Percentiles rank a stretch among this genome's conserved stretches.
phyloP scores from a whole-genome alignment of 2,113 vertebrate species.

The Crocuta crocuta region DNA sequence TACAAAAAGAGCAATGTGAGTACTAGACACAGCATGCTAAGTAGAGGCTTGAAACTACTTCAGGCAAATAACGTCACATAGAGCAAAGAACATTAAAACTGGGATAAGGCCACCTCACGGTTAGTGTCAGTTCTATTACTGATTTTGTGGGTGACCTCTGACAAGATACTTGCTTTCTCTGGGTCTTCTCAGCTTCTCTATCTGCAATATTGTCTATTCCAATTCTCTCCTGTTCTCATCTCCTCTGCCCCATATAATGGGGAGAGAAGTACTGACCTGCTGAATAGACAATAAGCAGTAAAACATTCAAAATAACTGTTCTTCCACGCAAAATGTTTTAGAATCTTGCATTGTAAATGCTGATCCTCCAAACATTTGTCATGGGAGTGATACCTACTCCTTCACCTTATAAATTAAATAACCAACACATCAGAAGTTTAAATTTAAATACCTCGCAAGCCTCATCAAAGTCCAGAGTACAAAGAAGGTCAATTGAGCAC shows the following conservation, averaged over 20 bases:
- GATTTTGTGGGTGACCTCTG: background rate
- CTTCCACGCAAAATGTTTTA: conserved; percentile 27
- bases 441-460: background rate
- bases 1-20: background rate
- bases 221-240: background rate
- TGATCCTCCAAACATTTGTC: background rate
- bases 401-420: conserved; percentile 27
- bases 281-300: background rate
- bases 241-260: background rate
- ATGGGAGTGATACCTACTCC: background rate
- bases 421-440: background rate
- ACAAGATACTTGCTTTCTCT: background rate
- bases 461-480: conserved; percentile 49
- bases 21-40: background rate
- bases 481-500: conserved; percentile 2
- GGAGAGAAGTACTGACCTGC: background rate
- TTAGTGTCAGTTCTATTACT: background rate
- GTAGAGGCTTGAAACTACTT: background rate
- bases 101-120: background rate
- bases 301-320: background rate
- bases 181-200: background rate
- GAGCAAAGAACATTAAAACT: background rate
- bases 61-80: background rate
- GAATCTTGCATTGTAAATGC: background rate
- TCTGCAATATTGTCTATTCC: background rate